Percentiles rank a stretch among this genome's conserved stretches.
phyloP scores from a whole-genome alignment of 2,888 invertebrate genomes.

The Thera britannica region DNA sequence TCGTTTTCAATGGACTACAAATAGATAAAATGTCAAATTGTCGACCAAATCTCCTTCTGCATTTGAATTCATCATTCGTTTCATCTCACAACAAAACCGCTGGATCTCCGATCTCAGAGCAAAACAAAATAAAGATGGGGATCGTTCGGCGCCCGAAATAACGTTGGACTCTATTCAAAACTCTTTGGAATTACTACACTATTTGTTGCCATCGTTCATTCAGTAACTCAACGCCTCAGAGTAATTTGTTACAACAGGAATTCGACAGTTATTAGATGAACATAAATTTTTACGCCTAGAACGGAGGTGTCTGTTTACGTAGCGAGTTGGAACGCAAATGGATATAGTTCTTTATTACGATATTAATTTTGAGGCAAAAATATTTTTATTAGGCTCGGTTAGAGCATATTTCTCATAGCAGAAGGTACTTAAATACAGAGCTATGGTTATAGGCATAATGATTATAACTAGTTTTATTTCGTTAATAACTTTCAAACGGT shows the following conservation, averaged over 20 bases:
- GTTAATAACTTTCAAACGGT: conserved; percentile 27
- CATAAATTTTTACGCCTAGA: conserved; percentile 64
- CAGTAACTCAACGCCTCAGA: conserved; percentile 77
- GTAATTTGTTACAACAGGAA: conserved; percentile 73
- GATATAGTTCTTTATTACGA: conserved; percentile 52
- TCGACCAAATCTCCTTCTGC: conserved; percentile 33
- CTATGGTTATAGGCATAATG: conserved; percentile 24
- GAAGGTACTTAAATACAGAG: conserved; percentile 17
- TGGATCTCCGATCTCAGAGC: conserved; percentile 61
- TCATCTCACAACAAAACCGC: conserved; percentile 48
- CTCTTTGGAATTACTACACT: conserved; percentile 81
- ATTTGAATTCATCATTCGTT: conserved; percentile 30
- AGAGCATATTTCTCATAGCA: conserved; percentile 43
- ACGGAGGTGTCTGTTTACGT: conserved; percentile 56
- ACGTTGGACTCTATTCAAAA: conserved; percentile 83
- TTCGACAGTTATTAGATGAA: conserved; percentile 73
- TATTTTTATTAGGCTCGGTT: conserved; percentile 51
- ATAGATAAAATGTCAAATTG: conserved; percentile 39
- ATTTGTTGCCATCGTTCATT: conserved; percentile 80
- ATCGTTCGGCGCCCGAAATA: conserved; percentile 80
- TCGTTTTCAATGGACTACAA: conserved; percentile 30
- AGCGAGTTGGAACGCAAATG: conserved; percentile 50
- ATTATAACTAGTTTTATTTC: conserved; percentile 31
- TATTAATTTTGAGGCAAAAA: conserved; percentile 55
- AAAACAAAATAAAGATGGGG: conserved; percentile 74